A percentile compares a stretch with the other conserved stretches of the same genome.
Conservation (phyloP, 2,888 invertebrate species). For the Ametastegia equiseti region DNA sequence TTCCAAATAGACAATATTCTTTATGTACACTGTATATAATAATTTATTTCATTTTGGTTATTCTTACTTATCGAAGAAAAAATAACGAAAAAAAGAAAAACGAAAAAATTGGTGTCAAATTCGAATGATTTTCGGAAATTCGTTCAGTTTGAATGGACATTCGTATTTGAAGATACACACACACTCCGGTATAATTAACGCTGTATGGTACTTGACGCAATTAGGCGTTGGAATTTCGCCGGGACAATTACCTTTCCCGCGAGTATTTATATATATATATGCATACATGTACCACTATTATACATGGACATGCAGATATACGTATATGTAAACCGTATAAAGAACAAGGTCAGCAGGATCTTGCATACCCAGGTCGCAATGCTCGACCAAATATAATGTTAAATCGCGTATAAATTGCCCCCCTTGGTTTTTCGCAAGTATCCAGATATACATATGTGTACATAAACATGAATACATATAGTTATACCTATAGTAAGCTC, state of each 20-base stretch:
- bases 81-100: background rate
- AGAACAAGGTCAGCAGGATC: conserved; percentile 19
- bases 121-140: background rate
- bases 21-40: background rate
- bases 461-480: no score
- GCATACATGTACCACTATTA: no score
- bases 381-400: no score
- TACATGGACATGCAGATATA: no score
- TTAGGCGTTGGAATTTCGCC: conserved; percentile 10
- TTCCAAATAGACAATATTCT: background rate
- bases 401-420: background rate
- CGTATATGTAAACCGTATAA: background rate
- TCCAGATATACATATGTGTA: no score
- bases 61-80: background rate
- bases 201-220: background rate
- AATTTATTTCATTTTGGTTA: background rate
- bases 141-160: background rate
- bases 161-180: background rate
- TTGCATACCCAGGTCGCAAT: no score
- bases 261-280: background rate
- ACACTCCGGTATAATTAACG: background rate
- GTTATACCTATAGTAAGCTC: no score
- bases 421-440: no score
- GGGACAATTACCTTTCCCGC: conserved; percentile 27
- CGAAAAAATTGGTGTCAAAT: background rate